Conservation (phyloP, 2,797 vertebrate genomes). For the Anisognathus igniventris region DNA sequence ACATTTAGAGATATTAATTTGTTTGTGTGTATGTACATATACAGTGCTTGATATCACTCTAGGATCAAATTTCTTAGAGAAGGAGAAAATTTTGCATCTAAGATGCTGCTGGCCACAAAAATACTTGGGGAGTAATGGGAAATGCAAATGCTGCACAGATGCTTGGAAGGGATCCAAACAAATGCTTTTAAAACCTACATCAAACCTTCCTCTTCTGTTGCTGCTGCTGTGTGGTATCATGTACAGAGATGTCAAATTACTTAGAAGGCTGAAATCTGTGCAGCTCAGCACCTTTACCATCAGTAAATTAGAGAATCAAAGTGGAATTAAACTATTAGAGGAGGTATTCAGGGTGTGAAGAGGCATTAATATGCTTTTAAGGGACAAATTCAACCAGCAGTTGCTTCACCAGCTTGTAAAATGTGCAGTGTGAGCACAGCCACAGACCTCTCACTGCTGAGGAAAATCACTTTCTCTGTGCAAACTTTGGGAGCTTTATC, state of each 20-base stretch:
- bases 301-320: conserved; percentile 47
- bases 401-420: neutral
- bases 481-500: neutral
- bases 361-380: conserved; percentile 11
- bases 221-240: conserved; percentile 15
- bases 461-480: neutral
- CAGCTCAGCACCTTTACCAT: conserved; percentile 20
- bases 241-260: conserved; percentile 39
- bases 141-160: neutral
- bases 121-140: neutral
- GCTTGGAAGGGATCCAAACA: conserved; percentile 44
- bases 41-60: conserved; percentile 9
- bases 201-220: conserved; percentile 8
- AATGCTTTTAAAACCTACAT: conserved; percentile 44
- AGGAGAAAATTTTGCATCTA: conserved; percentile 33
- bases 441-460: neutral
- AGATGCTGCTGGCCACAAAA: conserved; percentile 11
- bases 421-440: neutral
- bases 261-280: conserved; percentile 16
- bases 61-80: conserved; percentile 18
- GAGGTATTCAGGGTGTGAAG: neutral
- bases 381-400: neutral
- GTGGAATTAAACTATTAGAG: conserved; percentile 17
- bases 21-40: neutral
- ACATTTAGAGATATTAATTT: neutral